Conservation (phyloP, 2,888 invertebrate species). For the Tuta absoluta region DNA sequence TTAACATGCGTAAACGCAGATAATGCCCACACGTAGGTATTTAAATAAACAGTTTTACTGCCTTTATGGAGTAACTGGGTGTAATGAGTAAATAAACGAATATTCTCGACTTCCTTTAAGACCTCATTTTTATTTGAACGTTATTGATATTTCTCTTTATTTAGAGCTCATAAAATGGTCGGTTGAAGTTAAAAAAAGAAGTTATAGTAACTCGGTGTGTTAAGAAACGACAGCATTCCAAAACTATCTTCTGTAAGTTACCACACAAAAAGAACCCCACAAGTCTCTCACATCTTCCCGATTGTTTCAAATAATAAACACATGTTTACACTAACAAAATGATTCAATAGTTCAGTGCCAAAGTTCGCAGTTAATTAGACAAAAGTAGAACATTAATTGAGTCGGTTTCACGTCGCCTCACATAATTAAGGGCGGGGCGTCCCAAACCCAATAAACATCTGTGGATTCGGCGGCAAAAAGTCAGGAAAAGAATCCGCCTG, state of each 20-base stretch:
- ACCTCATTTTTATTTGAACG: conserved; percentile 1
- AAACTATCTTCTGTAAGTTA: too few species aligned
- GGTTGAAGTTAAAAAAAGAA: neutral
- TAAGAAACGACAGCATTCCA: too few species aligned
- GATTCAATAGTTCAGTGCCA: conserved; percentile 22
- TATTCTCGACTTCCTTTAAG: conserved; percentile 23
- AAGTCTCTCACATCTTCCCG: neutral
- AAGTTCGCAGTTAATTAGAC: conserved; percentile 37
- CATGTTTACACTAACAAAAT: neutral
- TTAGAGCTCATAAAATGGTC: neutral
- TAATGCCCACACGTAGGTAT: conserved; percentile 36
- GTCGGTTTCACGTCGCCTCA: conserved; percentile 67
- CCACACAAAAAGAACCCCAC: too few species aligned
- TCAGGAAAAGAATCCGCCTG: conserved; percentile 71
- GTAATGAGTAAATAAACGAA: conserved; percentile 22
- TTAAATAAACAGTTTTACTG: conserved; percentile 21
- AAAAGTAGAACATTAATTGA: conserved; percentile 41
- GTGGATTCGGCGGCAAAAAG: conserved; percentile 67
- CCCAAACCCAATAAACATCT: conserved; percentile 70
- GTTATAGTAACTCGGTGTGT: too few species aligned
- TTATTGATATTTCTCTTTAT: conserved; percentile 3
- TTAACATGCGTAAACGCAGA: conserved; percentile 42
- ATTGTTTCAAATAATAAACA: neutral
- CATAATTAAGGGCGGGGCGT: conserved; percentile 67
- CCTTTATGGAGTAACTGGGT: neutral